Evolutionary conservation across 2,797 vertebrate genomes (phyloP), one percentile per base, ranked within the genome.

Genomic region (Gila robusta): DNA sequence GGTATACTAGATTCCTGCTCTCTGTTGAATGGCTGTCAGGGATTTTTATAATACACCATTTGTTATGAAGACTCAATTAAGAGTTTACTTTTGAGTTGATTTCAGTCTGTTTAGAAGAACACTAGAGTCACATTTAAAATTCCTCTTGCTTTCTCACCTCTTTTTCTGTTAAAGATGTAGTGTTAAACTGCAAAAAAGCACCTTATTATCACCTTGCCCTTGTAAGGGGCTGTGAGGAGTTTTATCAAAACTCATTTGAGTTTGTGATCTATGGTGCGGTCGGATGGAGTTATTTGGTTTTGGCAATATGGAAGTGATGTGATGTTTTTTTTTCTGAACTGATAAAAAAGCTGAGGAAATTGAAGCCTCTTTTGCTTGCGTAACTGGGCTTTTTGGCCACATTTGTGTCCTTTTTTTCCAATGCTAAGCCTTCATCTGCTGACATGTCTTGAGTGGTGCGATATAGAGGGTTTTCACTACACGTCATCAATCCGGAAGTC

Each of bases 81-180:
- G 62, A 35, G 28, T 77, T 79, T 56, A 77, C 49, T 37, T 64
- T 26, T 1, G 26, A 16, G 59, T 86, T 77, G 56, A 64, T 69
- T 56, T 54, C 5, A 81, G 41, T 44, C 72, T 62, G 23, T 86
- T 86, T 82, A 76, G 41, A 69, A 85, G 67, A 84, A 89, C 39
- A 35, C n/a, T 47, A 56, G 86, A 85, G 71, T 78, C 82, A 67
- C 78, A 85, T 81, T 67, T 28, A 23, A 79, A 76, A 87, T 82
- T 76, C 83, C 56, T 86, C 69, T 14, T 71, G 84, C 82, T 79
- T 80, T 66, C 32, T 79, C 28, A 19, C 79, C 59, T 90, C 62
- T 79, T 83, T 82, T 66, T 28, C 49, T 23, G 7, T 39, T 79
- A 62, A 47, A 41, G 49, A 83, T 12, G 37, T 64, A 32, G 3